Base-by-base conservation (phyloP, 2,113 vertebrate genomes). In the Pelobates fuscus region DNA sequence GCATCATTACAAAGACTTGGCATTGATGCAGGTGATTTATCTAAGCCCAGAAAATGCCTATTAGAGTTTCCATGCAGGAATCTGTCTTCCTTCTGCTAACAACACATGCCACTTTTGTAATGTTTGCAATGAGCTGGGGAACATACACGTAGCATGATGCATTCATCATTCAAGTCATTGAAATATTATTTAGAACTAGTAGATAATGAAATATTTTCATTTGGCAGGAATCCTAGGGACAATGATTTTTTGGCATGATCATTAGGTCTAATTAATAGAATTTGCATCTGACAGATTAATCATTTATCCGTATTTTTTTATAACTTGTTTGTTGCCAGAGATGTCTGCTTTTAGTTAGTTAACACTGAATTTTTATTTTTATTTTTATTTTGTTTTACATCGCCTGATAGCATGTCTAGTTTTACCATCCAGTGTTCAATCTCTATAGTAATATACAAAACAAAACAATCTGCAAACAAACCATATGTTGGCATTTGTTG, bases 1-100 rank as follows among this genome's bases (percentile, higher is more conserved):
- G 54, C 6, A 26, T 75, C 72, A 75, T 75, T 75, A 75, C 46
- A 67, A 55, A 59, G 25, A 75, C 58, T 67, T 67, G 72, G 72
- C 72, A 67, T 46, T 67, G 30, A 29, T 15, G 32, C 10, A 6
- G 32, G 10, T 37, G 32, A 54, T 46, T 75, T 75, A 46, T 75
- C 32, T 75, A 59, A 63, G 62, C 72, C 72, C 37, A 26, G 63
- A 67, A 75, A 67, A 23, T 41, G 58, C n/a, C 72, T 75, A 10
- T 75, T 75, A 67, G 54, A 27, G 52, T 63, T 67, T 75, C 63
- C 37, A 60, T 75, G 63, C 63, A 21, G 27, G 54, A 75, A 75
- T 67, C 63, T 75, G 52, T 67, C 72, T 67, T 75, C 72, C 63
- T 30, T 67, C 72, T 75, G 72, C 30, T 75, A 46, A 59, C n/a